Base-by-base conservation (phyloP, 1,140 invertebrate genomes). In the Nephotettix cincticeps region DNA sequence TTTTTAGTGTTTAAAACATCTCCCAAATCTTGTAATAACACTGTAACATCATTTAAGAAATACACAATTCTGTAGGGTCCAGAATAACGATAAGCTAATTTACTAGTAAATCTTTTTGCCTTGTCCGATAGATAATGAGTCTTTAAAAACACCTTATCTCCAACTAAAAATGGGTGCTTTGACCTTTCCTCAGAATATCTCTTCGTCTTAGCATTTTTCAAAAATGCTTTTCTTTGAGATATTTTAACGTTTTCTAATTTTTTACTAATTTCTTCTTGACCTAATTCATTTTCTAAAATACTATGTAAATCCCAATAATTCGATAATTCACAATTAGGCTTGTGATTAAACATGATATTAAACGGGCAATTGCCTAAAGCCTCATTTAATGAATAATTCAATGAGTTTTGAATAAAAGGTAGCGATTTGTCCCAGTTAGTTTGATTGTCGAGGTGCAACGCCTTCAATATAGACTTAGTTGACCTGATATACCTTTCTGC, bases 91-190 rank as follows among this genome's bases (percentile, higher is more conserved):
- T 6, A 14, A 6, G 32, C 32, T 14, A 36, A 36, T 23, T 51
- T 51, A 23, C 47, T 51, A 9, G 47, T 51, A 51, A 51, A 51
- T 23, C 19, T 51, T n/a, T 51, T 51, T n/a, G 47, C 47, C 47
- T 51, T 51, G 47, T 51, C 47, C 3, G 47, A 51, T 23, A 51
- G 19, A 51, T 51, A 51, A 51, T 51, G 47, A 51, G 47, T 51
- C 21, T 51, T n/a, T 4, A 51, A n/a, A 51, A n/a, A 51, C 19
- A 51, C 21, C 19, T 51, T 51, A 51, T 51, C 47, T 51, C 47
- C 47, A 11, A 51, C 21, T 51, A 11, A 6, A 51, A 51, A 51
- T 19, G 47, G 47, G 47, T 51, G 47, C 19, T 23, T 51, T 51
- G 47, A n/a, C 21, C 19, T 51, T 51, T 51, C 47, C 21, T 51